A percentile compares a stretch with the other conserved stretches of the same genome.
Evolutionary conservation across 2,797 vertebrate genomes (phyloP).

Genomic region (Lagocephalus sceleratus): DNA sequence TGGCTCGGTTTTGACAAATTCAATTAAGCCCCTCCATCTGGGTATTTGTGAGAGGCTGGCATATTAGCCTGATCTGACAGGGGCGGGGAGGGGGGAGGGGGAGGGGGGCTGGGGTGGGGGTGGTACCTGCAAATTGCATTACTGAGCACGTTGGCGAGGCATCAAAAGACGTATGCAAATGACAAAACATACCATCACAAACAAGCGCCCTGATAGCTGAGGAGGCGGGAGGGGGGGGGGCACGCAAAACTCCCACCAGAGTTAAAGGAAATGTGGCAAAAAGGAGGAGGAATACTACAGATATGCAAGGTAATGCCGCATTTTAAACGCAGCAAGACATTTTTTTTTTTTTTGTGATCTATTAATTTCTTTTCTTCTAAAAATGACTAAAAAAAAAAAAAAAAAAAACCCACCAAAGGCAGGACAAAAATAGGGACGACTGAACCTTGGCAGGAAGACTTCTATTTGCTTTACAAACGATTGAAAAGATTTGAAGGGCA

Average conservation of each 20-base stretch:
- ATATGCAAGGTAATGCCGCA: no score
- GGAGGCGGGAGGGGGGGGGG: constrained; percentile 4
- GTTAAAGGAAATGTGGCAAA: constrained; percentile 13
- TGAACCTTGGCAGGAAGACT: constrained; percentile 8
- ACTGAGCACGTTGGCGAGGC: constrained; percentile 50
- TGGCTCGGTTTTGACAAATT: constrained; percentile 12
- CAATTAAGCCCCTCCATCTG: neutral
- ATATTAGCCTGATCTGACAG: constrained; percentile 4
- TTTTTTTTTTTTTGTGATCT: no score
- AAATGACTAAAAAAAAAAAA: constrained; percentile 4
- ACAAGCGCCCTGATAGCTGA: constrained; percentile 16
- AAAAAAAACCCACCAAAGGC: constrained; percentile 6
- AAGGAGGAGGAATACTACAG: no score
- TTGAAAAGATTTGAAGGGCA: neutral
- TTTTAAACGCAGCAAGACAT: no score
- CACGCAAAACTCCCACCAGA: neutral
- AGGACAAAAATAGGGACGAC: constrained; percentile 14
- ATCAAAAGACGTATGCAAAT: constrained; percentile 49
- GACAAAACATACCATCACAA: neutral
- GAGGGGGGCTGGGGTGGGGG: constrained; percentile 20
- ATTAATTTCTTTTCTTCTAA: no score
- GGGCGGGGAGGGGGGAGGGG: neutral
- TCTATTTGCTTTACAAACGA: neutral
- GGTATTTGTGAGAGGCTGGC: constrained; percentile 1
- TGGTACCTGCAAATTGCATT: constrained; percentile 53